phyloP scores from a whole-genome alignment of 2,113 vertebrate species.

The Symphodus melops region DNA sequence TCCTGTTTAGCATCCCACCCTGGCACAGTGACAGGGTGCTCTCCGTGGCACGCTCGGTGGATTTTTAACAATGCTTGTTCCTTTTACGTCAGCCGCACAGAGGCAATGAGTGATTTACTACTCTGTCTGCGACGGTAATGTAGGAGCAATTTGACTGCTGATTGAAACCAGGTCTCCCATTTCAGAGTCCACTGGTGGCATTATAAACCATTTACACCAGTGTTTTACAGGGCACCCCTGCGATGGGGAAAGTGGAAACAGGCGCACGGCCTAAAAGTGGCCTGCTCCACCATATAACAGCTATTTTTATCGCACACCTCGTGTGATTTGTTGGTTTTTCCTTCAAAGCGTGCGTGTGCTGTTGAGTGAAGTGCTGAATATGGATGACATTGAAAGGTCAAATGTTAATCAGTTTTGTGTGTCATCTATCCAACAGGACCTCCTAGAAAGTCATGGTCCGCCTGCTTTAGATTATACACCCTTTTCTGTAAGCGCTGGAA shows the following conservation, averaged over 20 bases:
- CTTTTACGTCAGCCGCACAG: constrained; percentile 63
- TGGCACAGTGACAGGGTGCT: constrained; percentile 39
- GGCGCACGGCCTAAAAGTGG: constrained; percentile 63
- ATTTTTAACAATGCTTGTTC: constrained; percentile 75
- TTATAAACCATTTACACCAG: constrained; percentile 84
- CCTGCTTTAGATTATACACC: constrained; percentile 59
- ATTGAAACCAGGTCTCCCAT: constrained; percentile 85
- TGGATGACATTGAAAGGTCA: constrained; percentile 71
- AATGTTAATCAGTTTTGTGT: constrained; percentile 67
- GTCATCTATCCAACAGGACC: constrained; percentile 59
- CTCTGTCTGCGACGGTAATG: constrained; percentile 76
- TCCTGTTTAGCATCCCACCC: constrained; percentile 55
- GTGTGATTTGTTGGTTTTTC: constrained; percentile 52
- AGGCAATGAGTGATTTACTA: constrained; percentile 73
- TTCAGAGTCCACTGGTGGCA: constrained; percentile 82
- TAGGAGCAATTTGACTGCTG: constrained; percentile 84
- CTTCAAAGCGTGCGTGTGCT: constrained; percentile 48
- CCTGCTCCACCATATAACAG: constrained; percentile 25
- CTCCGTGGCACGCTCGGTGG: constrained; percentile 60
- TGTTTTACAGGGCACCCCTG: constrained; percentile 79
- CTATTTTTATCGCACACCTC: constrained; percentile 46
- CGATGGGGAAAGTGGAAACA: constrained; percentile 81
- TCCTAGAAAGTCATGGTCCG: constrained; percentile 5
- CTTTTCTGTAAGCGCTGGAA: constrained; percentile 20
- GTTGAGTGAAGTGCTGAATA: constrained; percentile 55